Evolutionary conservation across 2,113 vertebrate species (phyloP), one percentile per base, ranked within the genome.

Genomic region (Plecotus auritus): DNA sequence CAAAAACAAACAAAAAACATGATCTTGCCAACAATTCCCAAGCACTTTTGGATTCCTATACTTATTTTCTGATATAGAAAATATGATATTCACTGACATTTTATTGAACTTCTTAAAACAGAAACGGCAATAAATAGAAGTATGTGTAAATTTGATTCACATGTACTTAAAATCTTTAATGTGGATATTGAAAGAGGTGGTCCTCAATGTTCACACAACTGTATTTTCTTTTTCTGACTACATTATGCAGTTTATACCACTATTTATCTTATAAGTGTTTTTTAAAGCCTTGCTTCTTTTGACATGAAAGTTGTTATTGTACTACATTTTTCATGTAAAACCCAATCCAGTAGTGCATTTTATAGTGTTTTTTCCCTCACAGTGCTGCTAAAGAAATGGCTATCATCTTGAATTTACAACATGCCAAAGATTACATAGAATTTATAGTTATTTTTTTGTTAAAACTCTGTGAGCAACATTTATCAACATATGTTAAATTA

Each of bases 211-310:
- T 96, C 96, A 93, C 87, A 97, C 97, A 97, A 94, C 83, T 97
- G 91, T 98, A 96, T 97, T 97, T 98, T 97, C 91, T 97, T 97
- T 97, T 97, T 98, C 97, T 98, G 97, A 98, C 98, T 98, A 99
- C 98, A 98, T 99, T 99, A 98, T 99, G 98, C 98, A 99, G 98
- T 99, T 99, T 99, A 99, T 99, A 99, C 98, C 98, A 99, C 99
- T 99, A 99, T 99, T 99, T 99, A 99, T 99, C 99, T 99, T 98
- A 99, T 99, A 98, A 98, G 98, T 98, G 98, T 99, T 99, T 99
- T 99, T 99, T 99, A 98, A 99, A 98, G 98, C 98, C 99, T 97
- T 99, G 98, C 99, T 99, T 98, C 98, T 99, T 99, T 99, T 98
- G 98, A 99, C 98, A 99, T 99, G 99, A 99, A 99, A 99, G 98